Percentiles rank a stretch among this genome's conserved stretches.
phyloP scores from a whole-genome alignment of 2,797 vertebrate species.

The Sarcoramphus papa region DNA sequence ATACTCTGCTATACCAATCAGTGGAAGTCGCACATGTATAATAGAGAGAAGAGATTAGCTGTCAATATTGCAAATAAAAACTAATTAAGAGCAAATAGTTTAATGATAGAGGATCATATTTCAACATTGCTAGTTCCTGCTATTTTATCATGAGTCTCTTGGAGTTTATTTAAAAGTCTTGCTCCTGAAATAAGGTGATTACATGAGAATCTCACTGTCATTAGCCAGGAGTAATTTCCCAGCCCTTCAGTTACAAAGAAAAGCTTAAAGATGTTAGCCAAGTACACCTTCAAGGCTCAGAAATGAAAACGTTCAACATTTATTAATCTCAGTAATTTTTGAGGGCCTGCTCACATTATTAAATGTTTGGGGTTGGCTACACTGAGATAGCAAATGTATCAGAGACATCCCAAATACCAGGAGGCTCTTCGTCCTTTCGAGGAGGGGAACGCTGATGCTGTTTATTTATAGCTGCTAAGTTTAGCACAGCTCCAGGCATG shows the following conservation, averaged over 20 bases:
- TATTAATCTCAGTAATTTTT: constrained; percentile 4
- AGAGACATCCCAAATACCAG: neutral
- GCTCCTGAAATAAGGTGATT: constrained; percentile 41
- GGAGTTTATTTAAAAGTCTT: constrained; percentile 42
- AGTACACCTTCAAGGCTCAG: constrained; percentile 31
- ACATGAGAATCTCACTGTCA: constrained; percentile 2
- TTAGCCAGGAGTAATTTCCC: constrained; percentile 38
- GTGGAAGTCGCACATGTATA: accelerated
- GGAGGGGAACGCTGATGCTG: neutral
- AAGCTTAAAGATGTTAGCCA: neutral
- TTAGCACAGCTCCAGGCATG: constrained; percentile 1
- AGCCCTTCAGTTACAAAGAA: constrained; percentile 13
- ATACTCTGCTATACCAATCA: neutral
- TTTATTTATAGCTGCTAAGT: constrained; percentile 34
- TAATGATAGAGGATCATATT: neutral
- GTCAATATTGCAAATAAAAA: constrained; percentile 56
- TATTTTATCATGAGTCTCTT: neutral
- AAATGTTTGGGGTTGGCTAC: neutral
- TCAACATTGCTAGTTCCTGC: neutral
- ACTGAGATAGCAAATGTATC: neutral
- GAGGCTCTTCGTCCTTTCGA: neutral
- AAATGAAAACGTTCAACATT: neutral
- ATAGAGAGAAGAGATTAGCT: neutral
- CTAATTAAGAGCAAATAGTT: constrained; percentile 28
- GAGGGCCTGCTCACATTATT: neutral